Base-by-base conservation (phyloP, 2,113 vertebrate species). In the Scomber japonicus region DNA sequence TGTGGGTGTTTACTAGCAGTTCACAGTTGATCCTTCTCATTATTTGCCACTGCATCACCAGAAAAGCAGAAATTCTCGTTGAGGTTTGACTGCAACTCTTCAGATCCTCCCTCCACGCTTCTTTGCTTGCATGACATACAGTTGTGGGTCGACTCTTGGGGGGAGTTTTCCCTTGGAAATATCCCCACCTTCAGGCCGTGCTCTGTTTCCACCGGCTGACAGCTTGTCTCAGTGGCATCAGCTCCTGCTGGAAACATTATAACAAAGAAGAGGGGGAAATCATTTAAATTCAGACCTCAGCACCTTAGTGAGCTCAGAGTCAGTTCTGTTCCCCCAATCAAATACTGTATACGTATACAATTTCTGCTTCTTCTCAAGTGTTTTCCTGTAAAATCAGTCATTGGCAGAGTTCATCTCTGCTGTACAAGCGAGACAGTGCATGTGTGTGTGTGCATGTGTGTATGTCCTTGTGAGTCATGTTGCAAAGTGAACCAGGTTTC, bases 241-340 rank as follows among this genome's bases (percentile, higher is more conserved):
- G 79, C 83, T 89, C 82, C 94, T 94, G 84, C 68, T 85, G 78
- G 70, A 89, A 82, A 90, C 35, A 85, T 70, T 44, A 86, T 0
- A 46, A 60, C n/a, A 70, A 60, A 55, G 60, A 51, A 80, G 15
- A 14, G 31, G 15, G 6, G 21, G 24, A 30, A 56, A 60, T 45
- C 2, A 76, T 76, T 78, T 77, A 63, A 21, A 80, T 72, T 79
- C 61, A 82, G 45, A 56, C 11, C 54, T 59, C 48, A 46, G 60
- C 31, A 31, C n/a, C 73, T 75, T 50, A n/a, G n/a, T 14, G 67
- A 54, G 14, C 13, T 68, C 51, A 19, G 46, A 74, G 3, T 50
- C 15, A 49, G 7, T 24, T 11, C 30, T 59, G 46, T 82, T 57
- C 62, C 35, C 8, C 3, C 6, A 12, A 53, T 50, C 4, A 63